These are phyloP conservation scores for Epizoanthus stellaris DNA, from an alignment of 92 coral and sea anemone species.

Conservation along the genomic window DNA sequence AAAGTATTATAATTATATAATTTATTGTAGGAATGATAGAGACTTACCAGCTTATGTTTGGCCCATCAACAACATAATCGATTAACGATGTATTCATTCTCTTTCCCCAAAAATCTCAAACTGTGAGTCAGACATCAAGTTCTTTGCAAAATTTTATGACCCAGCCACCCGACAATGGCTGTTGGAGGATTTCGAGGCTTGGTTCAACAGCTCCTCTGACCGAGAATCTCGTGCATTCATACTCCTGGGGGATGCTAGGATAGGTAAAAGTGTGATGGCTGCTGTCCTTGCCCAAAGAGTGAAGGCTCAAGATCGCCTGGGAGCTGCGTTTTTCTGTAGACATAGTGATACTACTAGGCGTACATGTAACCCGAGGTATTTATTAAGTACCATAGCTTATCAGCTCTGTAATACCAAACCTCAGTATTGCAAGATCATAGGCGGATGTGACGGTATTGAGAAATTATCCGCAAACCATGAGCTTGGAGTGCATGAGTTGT, in stretches of 20 bases:
- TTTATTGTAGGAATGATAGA: no score
- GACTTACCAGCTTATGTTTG: no score
- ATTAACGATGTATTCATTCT: background rate
- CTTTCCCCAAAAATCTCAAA: slow-evolving; percentile 36
- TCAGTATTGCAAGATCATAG: slow-evolving; percentile 34
- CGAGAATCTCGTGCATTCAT: slow-evolving; percentile 58
- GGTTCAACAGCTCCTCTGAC: slow-evolving; percentile 49
- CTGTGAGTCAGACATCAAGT: slow-evolving; percentile 53
- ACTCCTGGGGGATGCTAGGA: slow-evolving; percentile 66
- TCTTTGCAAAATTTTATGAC: slow-evolving; percentile 36
- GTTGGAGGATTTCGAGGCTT: slow-evolving; percentile 35
- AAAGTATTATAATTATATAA: no score
- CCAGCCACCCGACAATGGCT: slow-evolving; percentile 62
- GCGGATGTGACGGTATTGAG: slow-evolving; percentile 41
- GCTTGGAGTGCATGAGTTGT: slow-evolving; percentile 44
- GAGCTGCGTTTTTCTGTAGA: slow-evolving; percentile 63
- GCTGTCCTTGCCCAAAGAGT: slow-evolving; percentile 53
- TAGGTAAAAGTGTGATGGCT: slow-evolving; percentile 69
- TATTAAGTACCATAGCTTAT: slow-evolving; percentile 54
- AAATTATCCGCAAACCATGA: slow-evolving; percentile 46
- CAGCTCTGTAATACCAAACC: slow-evolving; percentile 37
- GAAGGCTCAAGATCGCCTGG: slow-evolving; percentile 23
- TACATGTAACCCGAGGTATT: slow-evolving; percentile 48
- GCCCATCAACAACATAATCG: background rate
- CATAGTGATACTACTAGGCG: slow-evolving; percentile 54